phyloP scores from a whole-genome alignment of 2,888 invertebrate genomes.

The Graphium colonna region DNA sequence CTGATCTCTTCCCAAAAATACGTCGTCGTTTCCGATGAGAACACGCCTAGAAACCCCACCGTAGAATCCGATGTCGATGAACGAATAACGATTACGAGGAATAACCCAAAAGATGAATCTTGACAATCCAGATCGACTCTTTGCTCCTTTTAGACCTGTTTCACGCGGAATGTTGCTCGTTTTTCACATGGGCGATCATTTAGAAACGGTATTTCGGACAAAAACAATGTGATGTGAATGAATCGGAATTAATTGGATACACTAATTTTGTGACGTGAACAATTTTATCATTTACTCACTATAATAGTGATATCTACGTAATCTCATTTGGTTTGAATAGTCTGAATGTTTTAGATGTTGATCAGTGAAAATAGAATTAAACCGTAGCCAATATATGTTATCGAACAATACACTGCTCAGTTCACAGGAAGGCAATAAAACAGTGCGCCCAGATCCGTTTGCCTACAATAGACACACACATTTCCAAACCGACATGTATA shows the following conservation, averaged over 20 bases:
- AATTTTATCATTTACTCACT: not conserved
- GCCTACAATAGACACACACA: conserved; percentile 42
- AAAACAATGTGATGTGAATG: not conserved
- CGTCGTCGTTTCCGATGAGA: no score
- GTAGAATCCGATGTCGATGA: conserved; percentile 46
- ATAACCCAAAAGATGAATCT: conserved; percentile 34
- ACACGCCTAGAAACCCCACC: no score
- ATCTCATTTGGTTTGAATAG: no score
- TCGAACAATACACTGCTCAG: conserved; percentile 22
- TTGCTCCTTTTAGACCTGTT: conserved; percentile 10
- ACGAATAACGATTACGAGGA: conserved; percentile 48
- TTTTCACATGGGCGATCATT: conserved; percentile 10
- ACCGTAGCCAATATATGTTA: conserved; percentile 7
- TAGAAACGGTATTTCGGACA: not conserved
- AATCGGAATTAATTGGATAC: not conserved
- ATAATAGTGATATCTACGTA: not conserved
- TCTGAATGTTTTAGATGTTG: no score
- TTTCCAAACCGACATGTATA: conserved; percentile 27
- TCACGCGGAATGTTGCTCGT: conserved; percentile 14
- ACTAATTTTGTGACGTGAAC: not conserved
- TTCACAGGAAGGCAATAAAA: conserved; percentile 60
- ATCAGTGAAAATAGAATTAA: not conserved
- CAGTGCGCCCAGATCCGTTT: conserved; percentile 46
- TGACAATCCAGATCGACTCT: conserved; percentile 22
- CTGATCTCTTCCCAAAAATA: no score